Percentiles rank a stretch among this genome's conserved stretches.
phyloP scores from a whole-genome alignment of 2,113 vertebrate genomes.

The Notothenia coriiceps region DNA sequence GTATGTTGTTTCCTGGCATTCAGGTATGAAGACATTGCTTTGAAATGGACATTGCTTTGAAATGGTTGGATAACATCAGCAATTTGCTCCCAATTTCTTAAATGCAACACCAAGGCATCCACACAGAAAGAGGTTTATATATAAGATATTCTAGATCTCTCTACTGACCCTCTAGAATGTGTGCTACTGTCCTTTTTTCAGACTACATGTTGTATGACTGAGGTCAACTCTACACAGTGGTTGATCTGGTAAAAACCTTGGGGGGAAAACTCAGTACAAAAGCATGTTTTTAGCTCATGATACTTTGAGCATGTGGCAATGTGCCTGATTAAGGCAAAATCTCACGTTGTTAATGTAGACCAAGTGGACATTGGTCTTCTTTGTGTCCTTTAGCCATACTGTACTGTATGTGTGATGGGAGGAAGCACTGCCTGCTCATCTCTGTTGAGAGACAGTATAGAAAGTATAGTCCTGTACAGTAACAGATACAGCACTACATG shows the following conservation, averaged over 20 bases:
- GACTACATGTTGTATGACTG: too few relatives aligned
- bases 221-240: too few relatives aligned
- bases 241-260: too few relatives aligned
- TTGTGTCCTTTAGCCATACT: constrained; percentile 33
- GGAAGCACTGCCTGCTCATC: constrained; percentile 31
- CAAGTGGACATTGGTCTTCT: constrained; percentile 28
- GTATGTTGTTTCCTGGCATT: too few relatives aligned
- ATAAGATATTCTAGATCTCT: neutral
- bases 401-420: constrained; percentile 8
- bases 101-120: neutral
- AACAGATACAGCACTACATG: constrained; percentile 18
- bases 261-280: neutral
- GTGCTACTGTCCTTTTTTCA: too few relatives aligned
- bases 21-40: too few relatives aligned
- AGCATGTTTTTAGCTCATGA: neutral
- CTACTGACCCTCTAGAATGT: neutral
- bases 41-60: too few relatives aligned
- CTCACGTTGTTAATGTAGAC: neutral
- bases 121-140: neutral
- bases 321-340: neutral
- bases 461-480: constrained; percentile 34
- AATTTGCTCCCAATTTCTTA: neutral
- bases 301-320: neutral
- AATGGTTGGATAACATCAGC: too few relatives aligned
- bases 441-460: constrained; percentile 26